phyloP scores from a whole-genome alignment of 2,888 invertebrate species.

The Rapana venosa region DNA sequence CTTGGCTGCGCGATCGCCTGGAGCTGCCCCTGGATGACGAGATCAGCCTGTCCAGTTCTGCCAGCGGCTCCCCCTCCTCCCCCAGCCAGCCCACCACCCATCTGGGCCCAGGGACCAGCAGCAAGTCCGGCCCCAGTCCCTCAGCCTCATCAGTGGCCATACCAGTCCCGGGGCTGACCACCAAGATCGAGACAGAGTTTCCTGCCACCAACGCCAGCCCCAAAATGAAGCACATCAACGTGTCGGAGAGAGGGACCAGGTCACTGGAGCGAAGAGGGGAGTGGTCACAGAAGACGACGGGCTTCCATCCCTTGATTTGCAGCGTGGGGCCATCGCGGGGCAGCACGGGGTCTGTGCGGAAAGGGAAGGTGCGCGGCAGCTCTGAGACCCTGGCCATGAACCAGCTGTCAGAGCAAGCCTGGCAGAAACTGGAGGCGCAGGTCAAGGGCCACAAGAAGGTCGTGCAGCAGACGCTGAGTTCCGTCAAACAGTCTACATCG shows the following conservation, averaged over 20 bases:
- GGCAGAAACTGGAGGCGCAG: constrained; percentile 33
- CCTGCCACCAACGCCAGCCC: constrained; percentile 74
- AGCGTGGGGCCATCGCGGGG: not conserved
- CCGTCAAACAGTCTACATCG: constrained; percentile 46
- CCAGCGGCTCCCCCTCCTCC: constrained; percentile 54
- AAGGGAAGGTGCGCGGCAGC: not conserved
- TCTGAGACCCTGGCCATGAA: constrained; percentile 17
- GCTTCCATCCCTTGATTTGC: not conserved
- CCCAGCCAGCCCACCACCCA: constrained; percentile 38
- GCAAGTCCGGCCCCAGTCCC: constrained; percentile 5
- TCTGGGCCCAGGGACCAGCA: not conserved
- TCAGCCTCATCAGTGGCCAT: not conserved
- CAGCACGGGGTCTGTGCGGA: constrained; percentile 23
- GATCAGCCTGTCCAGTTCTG: constrained; percentile 45
- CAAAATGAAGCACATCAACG: constrained; percentile 67
- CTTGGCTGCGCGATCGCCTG: constrained; percentile 70
- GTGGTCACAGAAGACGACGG: not conserved
- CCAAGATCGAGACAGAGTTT: constrained; percentile 73
- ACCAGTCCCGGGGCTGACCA: constrained; percentile 53
- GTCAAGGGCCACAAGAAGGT: constrained; percentile 14
- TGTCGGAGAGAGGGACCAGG: constrained; percentile 56
- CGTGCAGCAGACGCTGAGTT: not conserved
- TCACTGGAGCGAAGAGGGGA: constrained; percentile 49
- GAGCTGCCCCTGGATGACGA: constrained; percentile 42
- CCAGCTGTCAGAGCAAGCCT: constrained; percentile 28